Conservation (phyloP, 2,797 vertebrate genomes). For the Gobio occitaniae region DNA sequence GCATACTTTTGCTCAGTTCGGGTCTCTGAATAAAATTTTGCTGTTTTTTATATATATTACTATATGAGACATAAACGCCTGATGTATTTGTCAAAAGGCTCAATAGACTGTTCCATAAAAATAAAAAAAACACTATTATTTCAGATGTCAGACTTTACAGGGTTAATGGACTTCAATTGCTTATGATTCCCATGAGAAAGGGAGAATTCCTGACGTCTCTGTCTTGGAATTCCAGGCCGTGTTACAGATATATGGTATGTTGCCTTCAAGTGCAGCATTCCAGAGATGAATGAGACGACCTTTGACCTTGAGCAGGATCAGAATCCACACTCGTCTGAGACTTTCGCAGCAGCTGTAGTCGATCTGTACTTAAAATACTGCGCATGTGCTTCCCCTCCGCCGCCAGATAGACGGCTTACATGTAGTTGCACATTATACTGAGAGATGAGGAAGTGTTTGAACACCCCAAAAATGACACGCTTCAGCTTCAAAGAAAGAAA, state of each 20-base stretch:
- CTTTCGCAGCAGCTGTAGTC: background rate
- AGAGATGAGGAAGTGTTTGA: background rate
- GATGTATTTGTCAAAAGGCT: background rate
- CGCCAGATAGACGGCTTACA: background rate
- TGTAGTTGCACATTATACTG: background rate
- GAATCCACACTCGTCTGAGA: background rate
- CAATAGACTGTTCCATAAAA: background rate
- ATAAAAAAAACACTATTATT: no score
- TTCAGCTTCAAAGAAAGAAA: constrained; percentile 27
- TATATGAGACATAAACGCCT: background rate
- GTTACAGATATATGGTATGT: background rate
- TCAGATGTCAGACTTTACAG: background rate
- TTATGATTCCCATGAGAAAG: constrained; percentile 2
- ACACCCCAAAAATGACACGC: constrained; percentile 6
- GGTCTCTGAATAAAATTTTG: background rate
- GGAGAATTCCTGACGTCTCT: background rate
- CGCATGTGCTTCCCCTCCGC: background rate
- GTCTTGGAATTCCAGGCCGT: constrained; percentile 11
- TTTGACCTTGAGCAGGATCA: constrained; percentile 11
- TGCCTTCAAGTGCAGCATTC: constrained; percentile 11
- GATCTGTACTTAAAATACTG: constrained; percentile 21
- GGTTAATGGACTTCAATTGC: background rate
- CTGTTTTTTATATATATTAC: background rate
- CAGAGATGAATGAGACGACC: background rate
- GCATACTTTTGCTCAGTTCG: background rate